Evolutionary conservation across 30 jellyfish, hydroid and myxozoan genomes (phyloP), one percentile per base, ranked within the genome.

Genomic region (Sanderia malayensis): DNA sequence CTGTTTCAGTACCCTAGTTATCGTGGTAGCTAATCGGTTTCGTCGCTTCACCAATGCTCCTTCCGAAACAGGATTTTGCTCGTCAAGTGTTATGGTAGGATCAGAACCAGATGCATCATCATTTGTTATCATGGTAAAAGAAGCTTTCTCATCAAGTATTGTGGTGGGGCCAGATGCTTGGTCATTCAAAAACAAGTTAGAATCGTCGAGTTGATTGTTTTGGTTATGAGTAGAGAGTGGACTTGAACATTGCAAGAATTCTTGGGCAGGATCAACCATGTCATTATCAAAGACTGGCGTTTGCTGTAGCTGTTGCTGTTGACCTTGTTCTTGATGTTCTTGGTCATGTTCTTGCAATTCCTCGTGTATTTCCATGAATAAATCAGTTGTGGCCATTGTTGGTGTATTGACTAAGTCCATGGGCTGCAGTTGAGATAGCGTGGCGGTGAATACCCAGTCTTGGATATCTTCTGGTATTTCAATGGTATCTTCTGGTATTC

Each of bases 161-260:
- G 55, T 15, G 55, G 55, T 41, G 55, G 55, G 55, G 55, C 68
- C 68, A n/a, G 68, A 57, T 57, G 68, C 68, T 24, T 24, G 31
- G 31, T 24, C 31, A 20, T 24, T 57, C 68, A 57, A 25, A 57
- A 57, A 57, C 68, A n/a, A 20, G 31, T 57, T n/a, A 57, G 10
- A 57, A 57, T 57, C 68, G 31, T 41, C 55, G 55, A 41, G 55
- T 6, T 41, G 55, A 41, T 41, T 41, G 55, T 41, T 41, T 41
- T 41, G 55, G 55, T 41, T 41, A 41, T 41, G 55, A 41, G 55
- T 41, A 41, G 55, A 41, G 55, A 41, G 55, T 41, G 55, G 55
- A 41, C 55, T 41, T 41, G 55, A 41, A 41, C 55, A 41, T 41
- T 41, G 55, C 55, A 41, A 41, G 55, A 41, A 41, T 41, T 41